Evolutionary conservation across 2,797 vertebrate species (phyloP), one percentile per base, ranked within the genome.

Genomic region (Myiotriccus ornatus): DNA sequence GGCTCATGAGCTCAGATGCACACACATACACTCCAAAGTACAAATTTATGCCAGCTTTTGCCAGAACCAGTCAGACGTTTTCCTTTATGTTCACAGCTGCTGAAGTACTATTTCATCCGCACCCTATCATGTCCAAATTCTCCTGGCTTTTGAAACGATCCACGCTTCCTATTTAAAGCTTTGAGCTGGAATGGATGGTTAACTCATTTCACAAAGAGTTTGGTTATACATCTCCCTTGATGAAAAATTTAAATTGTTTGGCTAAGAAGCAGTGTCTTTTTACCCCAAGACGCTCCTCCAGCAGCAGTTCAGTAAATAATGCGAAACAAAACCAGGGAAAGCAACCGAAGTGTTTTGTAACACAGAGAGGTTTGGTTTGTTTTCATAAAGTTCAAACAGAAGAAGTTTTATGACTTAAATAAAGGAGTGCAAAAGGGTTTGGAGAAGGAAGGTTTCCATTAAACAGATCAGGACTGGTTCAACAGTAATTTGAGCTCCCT

Each of bases 361-460:
- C 65, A 79, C 30, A 87, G 80, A 79, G 37, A 89, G 17, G n/a
- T 53, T 93, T 43, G 68, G 41, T 73, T 95, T 95, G 49, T 95
- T 90, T 96, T 87, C 70, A 27, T 34, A 3, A 82, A 86, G 77
- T 88, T 96, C 93, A 94, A 95, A 91, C 35, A 86, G 69, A 87
- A 44, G 14, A 55, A 57, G 28, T 87, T 95, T 94, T 88, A 91
- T 55, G 80, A 90, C 46, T 82, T 64, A 55, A 91, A 44, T 53
- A 79, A 84, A 91, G 1, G 34, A 91, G 35, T 16, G 28, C 27
- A 34, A 84, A 93, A 81, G 34, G 30, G 52, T 84, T 76, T 79
- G 60, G 17, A 94, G 56, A 76, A 94, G 91, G 91, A 96, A 94
- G 93, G 83, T 82, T 97, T 96, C 91, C 90, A 96, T 94, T 95